Base-by-base conservation (phyloP, 2,797 vertebrate species). In the Balearica regulorum region DNA sequence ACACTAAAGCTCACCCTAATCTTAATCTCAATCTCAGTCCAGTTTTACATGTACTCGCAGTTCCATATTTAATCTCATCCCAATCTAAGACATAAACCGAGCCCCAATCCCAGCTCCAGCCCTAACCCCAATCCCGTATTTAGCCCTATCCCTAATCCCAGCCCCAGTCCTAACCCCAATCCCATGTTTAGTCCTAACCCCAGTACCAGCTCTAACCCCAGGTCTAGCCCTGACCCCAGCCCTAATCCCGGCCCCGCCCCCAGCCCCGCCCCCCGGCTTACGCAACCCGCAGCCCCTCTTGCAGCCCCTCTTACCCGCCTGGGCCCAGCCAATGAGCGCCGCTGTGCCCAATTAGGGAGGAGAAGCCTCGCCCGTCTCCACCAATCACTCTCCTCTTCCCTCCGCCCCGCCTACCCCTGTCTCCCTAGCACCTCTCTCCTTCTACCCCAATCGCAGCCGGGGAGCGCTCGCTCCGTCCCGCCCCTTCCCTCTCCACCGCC, bases 11-110 rank as follows among this genome's bases (percentile, higher is more conserved):
- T 53, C 22, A 58, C 6, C 7, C 31, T 22, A 13, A 31, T 3
- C 53, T 26, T 55, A 29, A n/a, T 7, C 15, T 29, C 33, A 37
- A 10, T n/a, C 7, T 37, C 28, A 13, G 51, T 14, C n/a, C 8
- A 1, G 16, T 37, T 46, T 66, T 37, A 31, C 11, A 46, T 3
- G 0, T 19, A 15, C 33, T n/a, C 14, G 4, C 24, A 2, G 8
- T 19, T 17, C 24, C 7, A 2, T 21, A 4, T 44, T 44, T 21
- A 57, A 44, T 44, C 60, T 64, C 75, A n/a, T 28, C 18, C 48
- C 19, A 13, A 11, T n/a, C 11, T 18, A 31, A 35, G 11, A 9
- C 6, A 7, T 11, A 18, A 60, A 9, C n/a, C n/a, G 5, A 41
- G 8, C 37, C 20, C 64, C 11, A 25, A 1, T 1, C 14, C 22